These are phyloP conservation scores for Myiothlypis coronata DNA, from an alignment of 2,797 vertebrate species.

Conservation along the genomic window DNA sequence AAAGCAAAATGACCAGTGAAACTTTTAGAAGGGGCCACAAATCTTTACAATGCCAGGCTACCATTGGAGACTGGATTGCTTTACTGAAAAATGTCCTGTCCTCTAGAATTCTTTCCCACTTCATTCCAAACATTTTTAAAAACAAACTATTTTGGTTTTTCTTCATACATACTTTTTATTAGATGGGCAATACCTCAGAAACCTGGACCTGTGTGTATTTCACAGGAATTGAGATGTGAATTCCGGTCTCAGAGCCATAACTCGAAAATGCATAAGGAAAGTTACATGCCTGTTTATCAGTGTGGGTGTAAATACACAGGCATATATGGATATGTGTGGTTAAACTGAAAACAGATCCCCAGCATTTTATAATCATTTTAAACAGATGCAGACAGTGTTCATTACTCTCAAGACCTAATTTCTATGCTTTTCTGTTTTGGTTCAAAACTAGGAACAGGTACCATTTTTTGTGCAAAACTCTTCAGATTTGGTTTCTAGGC, in stretches of 20 bases:
- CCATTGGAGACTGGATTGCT: background rate
- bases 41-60: background rate
- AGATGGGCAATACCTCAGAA: background rate
- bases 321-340: no score
- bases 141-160: background rate
- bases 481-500: background rate
- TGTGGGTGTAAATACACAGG: background rate
- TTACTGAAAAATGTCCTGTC: background rate
- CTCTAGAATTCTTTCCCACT: background rate
- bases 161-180: background rate
- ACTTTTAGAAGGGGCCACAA: background rate
- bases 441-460: background rate
- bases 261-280: background rate
- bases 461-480: background rate
- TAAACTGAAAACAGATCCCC: background rate
- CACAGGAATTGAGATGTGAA: background rate
- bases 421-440: background rate
- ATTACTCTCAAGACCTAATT: background rate
- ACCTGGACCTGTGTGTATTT: background rate
- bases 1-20: constrained; percentile 4
- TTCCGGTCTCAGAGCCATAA: background rate
- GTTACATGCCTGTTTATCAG: background rate
- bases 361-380: background rate
- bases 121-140: background rate
- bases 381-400: background rate